These are phyloP conservation scores for Capricornis sumatraensis DNA, from an alignment of 2,113 vertebrate genomes.

Conservation along the genomic window DNA sequence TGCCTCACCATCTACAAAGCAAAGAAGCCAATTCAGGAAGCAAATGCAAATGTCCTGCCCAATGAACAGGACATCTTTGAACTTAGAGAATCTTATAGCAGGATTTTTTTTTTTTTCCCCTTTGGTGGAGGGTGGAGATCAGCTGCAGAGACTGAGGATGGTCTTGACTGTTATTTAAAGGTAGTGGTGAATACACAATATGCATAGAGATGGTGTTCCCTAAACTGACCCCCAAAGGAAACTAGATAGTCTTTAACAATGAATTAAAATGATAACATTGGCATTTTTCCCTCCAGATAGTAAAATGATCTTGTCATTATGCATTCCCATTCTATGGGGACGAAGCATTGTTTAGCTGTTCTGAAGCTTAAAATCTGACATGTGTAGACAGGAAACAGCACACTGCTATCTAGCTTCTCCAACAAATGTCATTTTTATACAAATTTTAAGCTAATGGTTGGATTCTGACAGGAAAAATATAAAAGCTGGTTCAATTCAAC, in stretches of 20 bases:
- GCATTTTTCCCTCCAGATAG: not conserved
- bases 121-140: not conserved
- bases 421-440: constrained; percentile 25
- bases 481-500: constrained; percentile 35
- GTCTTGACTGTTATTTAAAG: not conserved
- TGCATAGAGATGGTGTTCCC: not conserved
- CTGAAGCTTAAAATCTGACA: constrained; percentile 18
- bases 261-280: not conserved
- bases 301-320: not conserved
- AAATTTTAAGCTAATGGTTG: not conserved
- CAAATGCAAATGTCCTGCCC: not conserved
- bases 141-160: not conserved
- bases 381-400: constrained; percentile 12
- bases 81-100: not conserved
- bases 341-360: not conserved
- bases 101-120: not conserved
- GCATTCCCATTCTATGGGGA: not conserved
- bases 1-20: not conserved
- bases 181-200: not conserved
- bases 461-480: constrained; percentile 28
- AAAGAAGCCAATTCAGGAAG: not conserved
- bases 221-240: not conserved
- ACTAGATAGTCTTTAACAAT: not conserved
- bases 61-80: not conserved
- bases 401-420: not conserved